These are phyloP conservation scores for Pycnonotus jocosus DNA, from an alignment of 2,113 vertebrate genomes.

Conservation along the genomic window DNA sequence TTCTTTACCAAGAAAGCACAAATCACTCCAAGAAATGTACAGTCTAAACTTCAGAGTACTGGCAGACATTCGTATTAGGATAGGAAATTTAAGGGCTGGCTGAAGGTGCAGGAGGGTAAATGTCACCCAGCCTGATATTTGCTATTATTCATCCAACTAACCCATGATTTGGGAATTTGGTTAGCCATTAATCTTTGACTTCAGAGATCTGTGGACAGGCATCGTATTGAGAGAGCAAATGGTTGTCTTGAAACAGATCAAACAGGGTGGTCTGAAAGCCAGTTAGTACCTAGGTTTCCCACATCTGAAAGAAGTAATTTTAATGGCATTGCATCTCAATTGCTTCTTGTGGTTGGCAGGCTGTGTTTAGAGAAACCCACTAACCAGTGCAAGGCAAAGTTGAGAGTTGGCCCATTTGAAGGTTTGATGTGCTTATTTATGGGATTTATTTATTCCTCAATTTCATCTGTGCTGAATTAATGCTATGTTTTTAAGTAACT, in stretches of 20 bases:
- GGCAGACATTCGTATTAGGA: rapidly evolving
- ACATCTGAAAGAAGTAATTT: not conserved
- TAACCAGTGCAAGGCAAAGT: not conserved
- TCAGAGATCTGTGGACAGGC: not conserved
- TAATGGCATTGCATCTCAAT: not conserved
- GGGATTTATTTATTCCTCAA: not conserved
- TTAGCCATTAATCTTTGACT: not conserved
- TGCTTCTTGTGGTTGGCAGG: not conserved
- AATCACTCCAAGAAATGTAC: rapidly evolving
- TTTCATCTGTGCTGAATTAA: not conserved
- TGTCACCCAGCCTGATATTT: not conserved
- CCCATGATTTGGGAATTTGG: not conserved
- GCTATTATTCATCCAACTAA: not conserved
- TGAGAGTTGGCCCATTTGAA: not conserved
- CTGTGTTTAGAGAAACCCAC: not conserved
- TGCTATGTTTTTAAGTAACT: not conserved
- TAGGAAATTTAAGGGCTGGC: not conserved
- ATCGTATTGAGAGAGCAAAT: not conserved
- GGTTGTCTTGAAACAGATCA: not conserved
- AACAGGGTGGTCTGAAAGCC: not conserved
- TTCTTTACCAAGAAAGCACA: not conserved
- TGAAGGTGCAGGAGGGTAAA: not conserved
- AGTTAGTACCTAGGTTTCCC: not conserved
- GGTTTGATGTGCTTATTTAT: not conserved
- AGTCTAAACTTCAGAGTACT: not conserved